Percentiles rank a stretch among this genome's conserved stretches.
Evolutionary conservation across 2,888 invertebrate species (phyloP).

Genomic region (Habrosyne pyritoides): DNA sequence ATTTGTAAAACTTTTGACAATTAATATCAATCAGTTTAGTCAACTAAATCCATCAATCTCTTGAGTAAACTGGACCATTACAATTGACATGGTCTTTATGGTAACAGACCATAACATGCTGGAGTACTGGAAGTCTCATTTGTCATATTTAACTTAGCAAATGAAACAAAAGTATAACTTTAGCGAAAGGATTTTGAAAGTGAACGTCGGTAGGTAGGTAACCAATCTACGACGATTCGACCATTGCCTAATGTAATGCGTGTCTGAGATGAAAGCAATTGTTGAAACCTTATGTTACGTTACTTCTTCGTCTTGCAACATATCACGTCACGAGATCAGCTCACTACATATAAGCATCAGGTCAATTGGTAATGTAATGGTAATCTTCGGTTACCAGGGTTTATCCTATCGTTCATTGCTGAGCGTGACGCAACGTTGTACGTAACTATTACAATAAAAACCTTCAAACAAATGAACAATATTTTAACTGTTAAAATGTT

Average conservation of each 20-base stretch:
- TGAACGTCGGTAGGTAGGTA: conserved; percentile 40
- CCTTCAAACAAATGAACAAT: background rate
- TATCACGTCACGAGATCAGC: conserved; percentile 31
- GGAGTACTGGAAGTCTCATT: background rate
- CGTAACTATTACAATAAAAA: background rate
- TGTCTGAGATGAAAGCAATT: conserved; percentile 51
- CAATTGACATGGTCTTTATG: background rate
- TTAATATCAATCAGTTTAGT: background rate
- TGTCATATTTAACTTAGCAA: background rate
- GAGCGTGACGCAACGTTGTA: background rate
- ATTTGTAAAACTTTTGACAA: background rate
- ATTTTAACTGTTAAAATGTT: background rate
- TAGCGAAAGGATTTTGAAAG: conserved; percentile 66
- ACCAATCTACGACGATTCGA: conserved; percentile 24
- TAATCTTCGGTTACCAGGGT: background rate
- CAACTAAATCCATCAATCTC: background rate
- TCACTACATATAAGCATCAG: conserved; percentile 4
- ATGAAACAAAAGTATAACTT: conserved; percentile 15
- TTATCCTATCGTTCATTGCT: background rate
- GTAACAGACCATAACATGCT: background rate
- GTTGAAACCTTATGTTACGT: conserved; percentile 35
- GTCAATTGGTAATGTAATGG: conserved; percentile 1
- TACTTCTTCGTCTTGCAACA: conserved; percentile 38
- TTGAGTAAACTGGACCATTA: background rate
- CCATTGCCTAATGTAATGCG: conserved; percentile 47